Evolutionary conservation across 2,797 vertebrate genomes (phyloP), one percentile per base, ranked within the genome.

Genomic region (Phoebastria nigripes): DNA sequence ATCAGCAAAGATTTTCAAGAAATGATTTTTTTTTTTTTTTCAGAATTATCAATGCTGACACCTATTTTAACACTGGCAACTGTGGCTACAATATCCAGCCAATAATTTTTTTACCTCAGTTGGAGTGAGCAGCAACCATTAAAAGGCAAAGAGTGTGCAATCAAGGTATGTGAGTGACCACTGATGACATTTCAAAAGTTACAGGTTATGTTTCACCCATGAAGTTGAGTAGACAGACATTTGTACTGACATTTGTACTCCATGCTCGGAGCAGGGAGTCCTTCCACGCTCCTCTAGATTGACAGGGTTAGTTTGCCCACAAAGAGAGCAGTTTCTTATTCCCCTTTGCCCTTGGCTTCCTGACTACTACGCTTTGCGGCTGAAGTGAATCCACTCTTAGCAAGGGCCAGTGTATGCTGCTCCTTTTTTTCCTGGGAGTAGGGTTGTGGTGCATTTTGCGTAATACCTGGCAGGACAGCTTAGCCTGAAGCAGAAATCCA

Each of bases 311-410:
- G 49, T 55, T 67, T 87, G 58, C 29, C 44, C 63, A 59, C 35
- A 74, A 46, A 0, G 3, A 59, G 6, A 37, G 20, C 26, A 55
- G 39, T 19, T 96, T 69, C 69, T 51, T 42, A 76, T 20, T 56
- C 21, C 12, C 12, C 31, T 84, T 52, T 33, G 41, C n/a, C 28
- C 55, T 41, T 65, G 51, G 24, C 47, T 69, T 77, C 19, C 78
- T 52, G 5, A 63, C 51, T 80, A 33, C 24, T 26, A 22, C 1
- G 2, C 20, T 61, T 73, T 29, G 12, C 0, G 0, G 22, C 18
- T 73, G 11, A 91, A 12, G 31, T 65, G 42, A 87, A 67, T 29
- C 12, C 1, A 4, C 6, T 42, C 28, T 69, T 63, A 71, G 58
- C 33, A 91, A 56, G 26, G 46, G 41, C 3, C 14, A 31, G 37